Evolutionary conservation across 2,113 vertebrate species (phyloP).

Genomic region (Cinclus mexicanus): DNA sequence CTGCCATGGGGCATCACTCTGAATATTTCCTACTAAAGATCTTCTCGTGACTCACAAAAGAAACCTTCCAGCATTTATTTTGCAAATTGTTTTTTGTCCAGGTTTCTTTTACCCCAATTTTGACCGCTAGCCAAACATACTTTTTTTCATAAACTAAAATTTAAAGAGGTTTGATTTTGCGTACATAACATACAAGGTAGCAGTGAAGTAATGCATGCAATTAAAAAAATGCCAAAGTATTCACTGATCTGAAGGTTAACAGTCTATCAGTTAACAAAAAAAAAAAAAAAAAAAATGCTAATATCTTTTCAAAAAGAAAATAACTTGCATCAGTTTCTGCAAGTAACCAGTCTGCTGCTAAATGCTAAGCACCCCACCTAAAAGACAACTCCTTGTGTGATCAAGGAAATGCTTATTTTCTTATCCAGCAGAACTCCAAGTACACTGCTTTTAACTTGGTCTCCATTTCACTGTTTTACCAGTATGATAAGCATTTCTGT

Average conservation of each 20-base stretch:
- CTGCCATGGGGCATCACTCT: background rate
- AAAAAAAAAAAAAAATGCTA: background rate
- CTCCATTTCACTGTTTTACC: background rate
- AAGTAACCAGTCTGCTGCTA: background rate
- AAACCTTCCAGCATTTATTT: background rate
- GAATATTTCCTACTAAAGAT: background rate
- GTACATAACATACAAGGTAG: background rate
- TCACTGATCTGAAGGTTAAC: background rate
- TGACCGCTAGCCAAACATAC: slow-evolving; percentile 8
- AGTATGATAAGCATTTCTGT: slow-evolving; percentile 11
- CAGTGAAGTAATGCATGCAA: background rate
- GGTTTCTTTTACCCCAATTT: background rate
- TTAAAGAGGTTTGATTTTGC: slow-evolving; percentile 34
- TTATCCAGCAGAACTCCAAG: background rate
- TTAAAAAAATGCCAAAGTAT: slow-evolving; percentile 14
- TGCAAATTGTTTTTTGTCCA: background rate
- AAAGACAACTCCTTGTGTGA: background rate
- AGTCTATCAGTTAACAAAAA: background rate
- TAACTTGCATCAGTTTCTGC: background rate
- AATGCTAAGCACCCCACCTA: background rate
- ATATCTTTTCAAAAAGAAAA: background rate
- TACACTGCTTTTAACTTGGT: slow-evolving; percentile 1
- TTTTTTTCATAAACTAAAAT: slow-evolving; percentile 61
- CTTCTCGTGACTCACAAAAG: background rate
- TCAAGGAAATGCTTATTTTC: slow-evolving; percentile 1